These are phyloP conservation scores for Caenorhabditis sp. DNA, from an alignment of 2,888 invertebrate species.

Conservation along the genomic window DNA sequence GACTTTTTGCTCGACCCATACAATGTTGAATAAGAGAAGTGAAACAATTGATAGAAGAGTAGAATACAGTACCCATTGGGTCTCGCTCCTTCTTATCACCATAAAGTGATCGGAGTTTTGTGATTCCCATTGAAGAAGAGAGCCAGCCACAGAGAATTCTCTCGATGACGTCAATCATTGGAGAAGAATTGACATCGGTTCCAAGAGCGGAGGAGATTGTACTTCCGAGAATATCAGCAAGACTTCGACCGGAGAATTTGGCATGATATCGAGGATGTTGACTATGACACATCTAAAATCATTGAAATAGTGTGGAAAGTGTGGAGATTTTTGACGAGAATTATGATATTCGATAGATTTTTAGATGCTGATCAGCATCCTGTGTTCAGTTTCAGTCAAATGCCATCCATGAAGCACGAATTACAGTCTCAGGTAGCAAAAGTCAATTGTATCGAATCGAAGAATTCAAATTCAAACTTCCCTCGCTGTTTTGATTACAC, in stretches of 20 bases:
- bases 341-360: too few species aligned
- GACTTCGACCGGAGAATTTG: constrained; percentile 22
- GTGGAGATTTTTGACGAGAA: too few species aligned
- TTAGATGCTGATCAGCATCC: background rate
- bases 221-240: constrained; percentile 30
- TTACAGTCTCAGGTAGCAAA: too few species aligned
- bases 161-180: constrained; percentile 21
- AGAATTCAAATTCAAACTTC: too few species aligned
- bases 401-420: too few species aligned
- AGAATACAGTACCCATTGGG: constrained; percentile 24
- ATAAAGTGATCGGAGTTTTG: background rate
- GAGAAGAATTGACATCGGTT: constrained; percentile 13
- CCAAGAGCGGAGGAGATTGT: constrained; percentile 19
- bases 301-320: background rate
- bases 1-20: constrained; percentile 1
- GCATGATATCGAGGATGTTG: constrained; percentile 45
- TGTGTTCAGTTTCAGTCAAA: too few species aligned
- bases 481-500: too few species aligned
- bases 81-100: constrained; percentile 1
- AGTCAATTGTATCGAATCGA: too few species aligned
- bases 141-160: constrained; percentile 25
- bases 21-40: constrained; percentile 8
- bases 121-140: constrained; percentile 13
- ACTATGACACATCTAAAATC: constrained; percentile 30
- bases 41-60: constrained; percentile 20